Evolutionary conservation across 1,140 invertebrate species (phyloP).

Genomic region (Pseudomyrmex cubaensis): DNA sequence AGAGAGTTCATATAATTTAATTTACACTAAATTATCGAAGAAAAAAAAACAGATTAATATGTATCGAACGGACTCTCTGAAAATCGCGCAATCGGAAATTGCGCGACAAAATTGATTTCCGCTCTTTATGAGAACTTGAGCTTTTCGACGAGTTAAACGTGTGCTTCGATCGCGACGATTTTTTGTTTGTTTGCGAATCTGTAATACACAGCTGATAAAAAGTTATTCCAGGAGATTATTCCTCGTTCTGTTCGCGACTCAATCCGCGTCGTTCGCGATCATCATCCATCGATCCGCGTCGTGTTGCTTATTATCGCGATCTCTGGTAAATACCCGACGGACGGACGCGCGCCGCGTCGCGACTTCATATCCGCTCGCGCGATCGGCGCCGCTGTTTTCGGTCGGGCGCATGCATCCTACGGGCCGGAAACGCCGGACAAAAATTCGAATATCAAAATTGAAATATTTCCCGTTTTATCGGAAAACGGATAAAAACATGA

Average conservation of each 20-base stretch:
- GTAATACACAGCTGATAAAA: too few species aligned
- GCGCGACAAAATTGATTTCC: background rate
- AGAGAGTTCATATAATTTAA: too few species aligned
- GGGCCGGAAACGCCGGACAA: constrained; percentile 52
- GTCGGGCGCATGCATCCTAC: constrained; percentile 28
- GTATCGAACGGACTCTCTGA: too few species aligned
- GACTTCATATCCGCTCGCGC: constrained; percentile 56
- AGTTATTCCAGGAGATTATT: background rate
- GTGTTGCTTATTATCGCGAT: constrained; percentile 41
- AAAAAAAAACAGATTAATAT: background rate
- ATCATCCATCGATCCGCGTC: constrained; percentile 29
- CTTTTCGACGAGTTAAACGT: background rate
- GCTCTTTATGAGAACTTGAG: background rate
- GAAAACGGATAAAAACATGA: constrained; percentile 57
- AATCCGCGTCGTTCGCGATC: constrained; percentile 25
- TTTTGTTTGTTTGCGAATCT: too few species aligned
- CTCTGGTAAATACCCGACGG: constrained; percentile 35
- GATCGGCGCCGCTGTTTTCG: constrained; percentile 52
- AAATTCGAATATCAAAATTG: constrained; percentile 68
- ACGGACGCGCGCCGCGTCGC: constrained; percentile 4
- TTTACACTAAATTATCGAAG: background rate
- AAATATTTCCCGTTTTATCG: constrained; percentile 61
- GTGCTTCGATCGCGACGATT: too few species aligned
- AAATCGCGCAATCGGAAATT: too few species aligned
- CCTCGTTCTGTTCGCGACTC: background rate